Percentiles rank a stretch among this genome's conserved stretches.
Evolutionary conservation across 2,797 vertebrate species (phyloP).

Genomic region (Pseudomugil gertrudae): DNA sequence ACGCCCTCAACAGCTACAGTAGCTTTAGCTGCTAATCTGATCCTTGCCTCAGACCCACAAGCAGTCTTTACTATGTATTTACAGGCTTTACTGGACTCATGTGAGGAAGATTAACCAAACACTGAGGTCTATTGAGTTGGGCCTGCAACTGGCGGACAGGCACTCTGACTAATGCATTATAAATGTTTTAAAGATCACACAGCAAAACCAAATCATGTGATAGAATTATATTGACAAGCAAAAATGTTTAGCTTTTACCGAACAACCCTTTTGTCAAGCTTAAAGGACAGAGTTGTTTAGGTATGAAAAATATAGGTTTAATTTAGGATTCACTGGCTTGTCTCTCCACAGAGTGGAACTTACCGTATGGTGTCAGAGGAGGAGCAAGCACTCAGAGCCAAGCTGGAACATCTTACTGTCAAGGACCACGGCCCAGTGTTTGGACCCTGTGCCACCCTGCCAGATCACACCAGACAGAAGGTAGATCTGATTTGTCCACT

Average conservation of each 20-base stretch:
- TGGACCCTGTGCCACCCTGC: slow-evolving; percentile 85
- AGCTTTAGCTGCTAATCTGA: slow-evolving; percentile 66
- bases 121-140: slow-evolving; percentile 71
- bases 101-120: slow-evolving; percentile 80
- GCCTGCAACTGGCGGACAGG: slow-evolving; percentile 2
- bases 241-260: slow-evolving; percentile 12
- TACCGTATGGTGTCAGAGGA: slow-evolving; percentile 95
- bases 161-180: slow-evolving; percentile 48
- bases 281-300: neutral
- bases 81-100: slow-evolving; percentile 72
- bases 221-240: slow-evolving; percentile 16
- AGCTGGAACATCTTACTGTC: slow-evolving; percentile 91
- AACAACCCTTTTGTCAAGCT: neutral
- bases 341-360: slow-evolving; percentile 86
- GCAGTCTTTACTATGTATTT: slow-evolving; percentile 45
- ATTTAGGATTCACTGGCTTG: neutral
- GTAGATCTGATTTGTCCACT: slow-evolving; percentile 65
- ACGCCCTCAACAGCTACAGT: slow-evolving; percentile 36
- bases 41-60: slow-evolving; percentile 39
- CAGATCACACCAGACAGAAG: slow-evolving; percentile 94
- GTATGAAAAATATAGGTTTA: neutral
- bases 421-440: slow-evolving; percentile 95
- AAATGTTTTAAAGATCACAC: slow-evolving; percentile 27
- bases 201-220: slow-evolving; percentile 34
- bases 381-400: slow-evolving; percentile 92